These are phyloP conservation scores for Stigmatopora argus DNA, from an alignment of 2,113 vertebrate species.

Conservation along the genomic window DNA sequence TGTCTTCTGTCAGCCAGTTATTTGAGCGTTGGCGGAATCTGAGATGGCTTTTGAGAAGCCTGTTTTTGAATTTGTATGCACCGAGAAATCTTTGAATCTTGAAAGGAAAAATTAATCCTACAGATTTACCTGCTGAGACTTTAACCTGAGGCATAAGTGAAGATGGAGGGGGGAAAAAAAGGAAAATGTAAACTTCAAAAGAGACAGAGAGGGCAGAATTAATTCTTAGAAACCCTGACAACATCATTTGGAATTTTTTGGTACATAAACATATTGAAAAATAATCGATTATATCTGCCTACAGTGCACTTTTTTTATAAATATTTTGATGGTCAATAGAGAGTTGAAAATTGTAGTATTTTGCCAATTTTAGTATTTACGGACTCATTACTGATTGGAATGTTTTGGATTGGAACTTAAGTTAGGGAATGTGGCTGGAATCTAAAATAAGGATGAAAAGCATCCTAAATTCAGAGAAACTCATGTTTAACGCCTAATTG, in stretches of 20 bases:
- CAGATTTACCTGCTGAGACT: constrained; percentile 37
- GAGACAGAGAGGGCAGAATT: background rate
- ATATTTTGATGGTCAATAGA: too few species aligned
- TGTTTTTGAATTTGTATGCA: constrained; percentile 30
- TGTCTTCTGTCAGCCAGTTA: background rate
- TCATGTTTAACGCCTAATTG: constrained; percentile 54
- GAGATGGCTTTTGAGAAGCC: constrained; percentile 16
- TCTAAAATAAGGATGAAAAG: constrained; percentile 4
- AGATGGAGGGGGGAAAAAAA: constrained; percentile 15
- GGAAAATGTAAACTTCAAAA: constrained; percentile 8
- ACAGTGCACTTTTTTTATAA: background rate
- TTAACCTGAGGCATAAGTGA: constrained; percentile 25
- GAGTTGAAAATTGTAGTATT: too few species aligned
- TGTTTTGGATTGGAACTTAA: background rate
- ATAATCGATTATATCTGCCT: background rate
- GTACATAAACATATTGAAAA: background rate
- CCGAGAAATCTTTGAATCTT: constrained; percentile 15
- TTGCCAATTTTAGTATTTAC: too few species aligned
- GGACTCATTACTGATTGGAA: background rate
- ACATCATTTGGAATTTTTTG: background rate
- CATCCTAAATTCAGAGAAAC: constrained; percentile 11
- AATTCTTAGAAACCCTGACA: background rate
- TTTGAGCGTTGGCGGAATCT: constrained; percentile 13
- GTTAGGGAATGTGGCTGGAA: background rate
- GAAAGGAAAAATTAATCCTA: constrained; percentile 34